Evolutionary conservation across 2,113 vertebrate species (phyloP).

Genomic region (Aegithalos caudatus): DNA sequence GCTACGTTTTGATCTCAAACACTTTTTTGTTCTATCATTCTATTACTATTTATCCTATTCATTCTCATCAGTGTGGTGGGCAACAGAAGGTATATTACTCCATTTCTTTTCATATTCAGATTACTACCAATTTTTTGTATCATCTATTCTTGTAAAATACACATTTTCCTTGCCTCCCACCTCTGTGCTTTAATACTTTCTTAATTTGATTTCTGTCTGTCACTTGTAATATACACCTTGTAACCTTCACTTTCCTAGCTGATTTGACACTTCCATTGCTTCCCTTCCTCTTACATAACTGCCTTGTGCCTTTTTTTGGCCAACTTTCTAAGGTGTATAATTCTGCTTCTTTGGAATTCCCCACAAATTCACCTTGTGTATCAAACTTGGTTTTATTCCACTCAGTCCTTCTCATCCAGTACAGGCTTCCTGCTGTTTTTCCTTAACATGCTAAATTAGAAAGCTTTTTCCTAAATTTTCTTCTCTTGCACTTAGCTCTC

Average conservation of each 20-base stretch:
- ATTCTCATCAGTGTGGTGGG: background rate
- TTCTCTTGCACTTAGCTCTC: background rate
- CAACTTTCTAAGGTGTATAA: background rate
- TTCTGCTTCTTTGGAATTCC: background rate
- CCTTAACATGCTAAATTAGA: background rate
- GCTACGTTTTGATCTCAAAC: background rate
- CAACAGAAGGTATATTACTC: background rate
- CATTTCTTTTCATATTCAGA: background rate
- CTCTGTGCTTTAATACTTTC: background rate
- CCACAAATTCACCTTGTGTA: background rate
- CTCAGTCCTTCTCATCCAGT: background rate
- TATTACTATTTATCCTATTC: background rate
- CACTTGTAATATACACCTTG: background rate
- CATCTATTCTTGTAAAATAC: background rate
- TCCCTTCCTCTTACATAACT: background rate
- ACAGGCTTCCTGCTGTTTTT: background rate
- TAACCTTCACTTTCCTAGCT: background rate
- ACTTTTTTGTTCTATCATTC: background rate
- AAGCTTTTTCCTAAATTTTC: background rate
- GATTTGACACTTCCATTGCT: background rate
- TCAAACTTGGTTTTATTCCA: background rate
- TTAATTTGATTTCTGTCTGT: background rate
- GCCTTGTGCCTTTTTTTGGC: background rate
- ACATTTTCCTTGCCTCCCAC: background rate
- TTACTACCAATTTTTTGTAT: background rate